Evolutionary conservation across 92 coral and sea anemone species (phyloP), one percentile per base, ranked within the genome.

Genomic region (Epizoanthus rinbou): DNA sequence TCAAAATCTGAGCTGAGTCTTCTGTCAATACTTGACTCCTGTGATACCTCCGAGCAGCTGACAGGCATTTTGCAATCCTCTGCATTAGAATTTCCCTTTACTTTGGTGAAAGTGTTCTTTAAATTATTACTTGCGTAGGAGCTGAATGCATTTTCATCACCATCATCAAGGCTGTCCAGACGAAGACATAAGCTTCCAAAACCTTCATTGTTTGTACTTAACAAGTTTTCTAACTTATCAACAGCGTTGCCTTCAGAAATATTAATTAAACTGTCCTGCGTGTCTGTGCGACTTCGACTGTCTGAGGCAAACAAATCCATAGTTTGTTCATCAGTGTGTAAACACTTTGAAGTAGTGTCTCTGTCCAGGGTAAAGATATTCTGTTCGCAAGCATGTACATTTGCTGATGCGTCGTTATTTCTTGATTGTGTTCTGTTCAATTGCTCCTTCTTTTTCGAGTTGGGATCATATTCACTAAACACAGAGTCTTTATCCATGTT

Each of bases 151-250:
- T 74, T 57, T 37, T 76, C 88, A 31, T 90, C 91, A 25, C 88
- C 94, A 74, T 96, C 95, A 24, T 93, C 98, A 4, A 91, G 19
- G 57, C 98, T 91, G 70, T 95, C 99, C 58, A 96, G 88, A 35
- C 98, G 87, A 13, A 96, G 97, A 35, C 90, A 80, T 59, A 94
- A 90, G 53, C 91, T 88, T 54, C 73, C 90, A 16, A 57, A 64
- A 37, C 75, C 88, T 15, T 57, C 79, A 69, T 74, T 92, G 33
- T 76, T 87, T 9, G 56, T 84, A 47, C 78, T 84, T 11, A 19
- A 6, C 11, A 23, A 58, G 47, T 69, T 74, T 37, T 35, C 64
- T 21, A 79, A 70, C 5, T 74, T 68, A 50, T 50, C 54, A 50
- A 11, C 54, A 24, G 50, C 53, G n/a, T 11, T 60, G 37, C 56